Percentiles rank a stretch among this genome's conserved stretches.
These are phyloP conservation scores for Ifrita kowaldi DNA, from an alignment of 2,113 vertebrate genomes.

Conservation along the genomic window DNA sequence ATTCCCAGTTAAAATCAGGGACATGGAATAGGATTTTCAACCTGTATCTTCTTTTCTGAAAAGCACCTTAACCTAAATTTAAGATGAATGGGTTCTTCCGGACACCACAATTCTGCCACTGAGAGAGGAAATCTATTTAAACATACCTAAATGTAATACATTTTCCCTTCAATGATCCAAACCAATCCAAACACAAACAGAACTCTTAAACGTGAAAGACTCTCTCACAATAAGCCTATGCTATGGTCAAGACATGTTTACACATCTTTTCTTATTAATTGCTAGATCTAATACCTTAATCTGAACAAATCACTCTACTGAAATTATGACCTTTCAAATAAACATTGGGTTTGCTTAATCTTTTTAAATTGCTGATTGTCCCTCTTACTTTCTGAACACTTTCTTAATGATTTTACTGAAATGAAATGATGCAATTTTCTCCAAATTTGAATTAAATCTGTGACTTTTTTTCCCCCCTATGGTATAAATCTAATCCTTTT, in stretches of 20 bases:
- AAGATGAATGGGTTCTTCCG: not conserved
- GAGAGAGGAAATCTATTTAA: not conserved
- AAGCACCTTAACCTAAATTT: not conserved
- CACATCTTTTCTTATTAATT: not conserved
- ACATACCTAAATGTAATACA: not conserved
- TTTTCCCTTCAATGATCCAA: not conserved
- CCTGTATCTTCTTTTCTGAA: not conserved
- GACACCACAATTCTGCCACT: not conserved
- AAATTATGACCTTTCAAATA: not conserved
- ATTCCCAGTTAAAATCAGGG: not conserved
- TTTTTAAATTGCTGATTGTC: not conserved
- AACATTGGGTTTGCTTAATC: not conserved
- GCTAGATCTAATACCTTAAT: not conserved
- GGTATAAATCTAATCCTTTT: slow-evolving; percentile 44
- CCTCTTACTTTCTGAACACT: not conserved
- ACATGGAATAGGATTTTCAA: not conserved
- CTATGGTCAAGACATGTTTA: not conserved
- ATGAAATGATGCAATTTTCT: slow-evolving; percentile 9
- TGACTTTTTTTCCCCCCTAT: not conserved
- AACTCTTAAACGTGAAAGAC: not conserved
- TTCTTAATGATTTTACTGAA: slow-evolving; percentile 42
- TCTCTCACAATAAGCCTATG: not conserved
- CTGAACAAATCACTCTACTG: not conserved
- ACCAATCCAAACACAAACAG: not conserved
- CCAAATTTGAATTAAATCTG: slow-evolving; percentile 17